phyloP scores from a whole-genome alignment of 2,888 invertebrate species.

The Nephrotoma appendiculata region DNA sequence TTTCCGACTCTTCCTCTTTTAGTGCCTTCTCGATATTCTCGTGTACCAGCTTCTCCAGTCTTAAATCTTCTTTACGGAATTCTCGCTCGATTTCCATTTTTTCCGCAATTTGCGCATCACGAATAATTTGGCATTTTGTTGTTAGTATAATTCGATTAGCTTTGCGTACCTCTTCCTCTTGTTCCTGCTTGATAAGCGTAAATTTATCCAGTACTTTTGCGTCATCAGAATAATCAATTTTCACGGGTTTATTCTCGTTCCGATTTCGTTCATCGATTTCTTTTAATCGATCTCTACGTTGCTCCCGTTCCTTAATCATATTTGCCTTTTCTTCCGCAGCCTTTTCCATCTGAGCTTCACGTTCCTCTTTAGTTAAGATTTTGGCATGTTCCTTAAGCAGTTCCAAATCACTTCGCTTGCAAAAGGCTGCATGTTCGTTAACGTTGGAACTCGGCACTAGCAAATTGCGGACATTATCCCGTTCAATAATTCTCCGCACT shows the following conservation, averaged over 20 bases:
- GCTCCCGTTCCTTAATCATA: conserved; percentile 41
- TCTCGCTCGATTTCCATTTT: conserved; percentile 29
- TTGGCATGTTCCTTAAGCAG: conserved; percentile 43
- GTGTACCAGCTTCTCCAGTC: conserved; percentile 26
- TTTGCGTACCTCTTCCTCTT: conserved; percentile 47
- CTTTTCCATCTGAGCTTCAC: conserved; percentile 30
- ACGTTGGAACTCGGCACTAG: background rate
- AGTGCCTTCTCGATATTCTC: conserved; percentile 23
- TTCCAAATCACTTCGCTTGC: conserved; percentile 43
- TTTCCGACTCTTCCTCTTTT: conserved; percentile 23
- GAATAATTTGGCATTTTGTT: conserved; percentile 70
- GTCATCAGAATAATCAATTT: conserved; percentile 33
- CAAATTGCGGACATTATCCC: conserved; percentile 3
- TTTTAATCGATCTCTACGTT: conserved; percentile 38
- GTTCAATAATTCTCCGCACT: background rate
- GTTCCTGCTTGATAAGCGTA: conserved; percentile 28
- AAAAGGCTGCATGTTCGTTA: conserved; percentile 38
- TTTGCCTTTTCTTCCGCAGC: conserved; percentile 32
- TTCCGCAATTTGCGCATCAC: conserved; percentile 69
- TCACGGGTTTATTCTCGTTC: conserved; percentile 18
- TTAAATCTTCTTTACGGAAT: conserved; percentile 24
- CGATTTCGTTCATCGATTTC: conserved; percentile 26
- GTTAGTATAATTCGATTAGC: conserved; percentile 68
- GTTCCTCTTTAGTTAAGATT: conserved; percentile 36
- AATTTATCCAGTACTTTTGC: conserved; percentile 40